Base-by-base conservation (phyloP, 1,140 invertebrate genomes). In the Asobara japonica region DNA sequence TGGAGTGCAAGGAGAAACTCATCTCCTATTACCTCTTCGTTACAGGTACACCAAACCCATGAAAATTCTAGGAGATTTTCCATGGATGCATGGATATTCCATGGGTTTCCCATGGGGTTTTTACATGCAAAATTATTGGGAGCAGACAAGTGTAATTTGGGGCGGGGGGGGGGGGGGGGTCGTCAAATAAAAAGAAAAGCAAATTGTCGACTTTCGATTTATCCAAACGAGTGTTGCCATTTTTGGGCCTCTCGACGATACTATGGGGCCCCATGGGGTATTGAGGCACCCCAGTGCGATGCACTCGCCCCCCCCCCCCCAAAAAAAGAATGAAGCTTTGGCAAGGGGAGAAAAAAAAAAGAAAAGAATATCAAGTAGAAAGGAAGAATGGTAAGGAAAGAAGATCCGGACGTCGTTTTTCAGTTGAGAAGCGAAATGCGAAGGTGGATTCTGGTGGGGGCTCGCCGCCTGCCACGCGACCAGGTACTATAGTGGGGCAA, bases 391-490 rank as follows among this genome's bases (percentile, higher is more conserved):
- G 51, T 36, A 41, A 45, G 41, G 56, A 62, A 68, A 64, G 31
- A 60, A 69, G 36, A 62, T 61, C 61, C 45, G 65, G 66, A 65
- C 41, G 36, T 56, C 20, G 22, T 33, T 56, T 61, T 60, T 51
- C 48, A 33, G 65, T 72, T 62, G 64, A 67, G 64, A 16, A 72
- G 65, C 60, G 36, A 72, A 45, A 72, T 72, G 71, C 48, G 60
- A 72, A 65, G 65, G 66, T 68, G 61, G 65, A 71, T 36, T 67
- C 25, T 11, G 61, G 29, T 45, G 36, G 18, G 41, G 41, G 72
- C 64, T 69, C 51, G 71, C 67, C 38, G 67, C 60, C 60, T 73
- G 72, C 72, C 72, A 73, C 72, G 72, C 72, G 72, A 73, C 72
- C 72, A 69, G 67, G 56, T 69, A 69, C 30, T 20, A 18, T 69